Base-by-base conservation (phyloP, 1,140 invertebrate species). In the Subanguina moxae region DNA sequence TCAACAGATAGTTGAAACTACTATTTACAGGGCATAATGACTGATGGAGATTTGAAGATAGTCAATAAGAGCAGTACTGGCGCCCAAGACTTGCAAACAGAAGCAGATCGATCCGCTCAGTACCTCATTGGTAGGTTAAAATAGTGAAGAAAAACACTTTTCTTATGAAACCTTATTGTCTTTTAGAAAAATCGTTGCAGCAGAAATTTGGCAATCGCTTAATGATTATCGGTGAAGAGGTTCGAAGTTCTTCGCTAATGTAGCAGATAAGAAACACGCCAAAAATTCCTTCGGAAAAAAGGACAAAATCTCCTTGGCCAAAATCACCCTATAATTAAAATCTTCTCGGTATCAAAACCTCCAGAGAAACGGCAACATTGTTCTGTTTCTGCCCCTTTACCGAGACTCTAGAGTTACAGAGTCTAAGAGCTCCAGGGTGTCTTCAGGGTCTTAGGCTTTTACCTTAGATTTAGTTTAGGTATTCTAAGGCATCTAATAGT, bases 11-110 rank as follows among this genome's bases (percentile, higher is more conserved):
- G n/a, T 11, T 0, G 43, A 63, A 7, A 65, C 43, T 1, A 23
- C 46, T 57, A 17, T 17, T 64, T 61, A 65, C 57, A 82, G 80
- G 65, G 62, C 32, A 62, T 80, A 1, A 77, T 79, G 70, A 65
- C 52, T 19, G 59, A 59, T 61, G 78, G 77, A 1, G 78, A 80
- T 58, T 61, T 81, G 38, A 80, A 80, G 68, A 71, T 82, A 21
- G 58, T 82, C n/a, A 72, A 82, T 57, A 82, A 82, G 65, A 62
- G 67, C 11, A 11, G 38, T 9, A 67, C 45, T 15, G 73, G 91
- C 87, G 91, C 90, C n/a, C 88, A 93, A 87, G 94, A 98, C 86
- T 86, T 93, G 21, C 94, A 97, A 86, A 98, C 95, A 7, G 92
- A 96, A 86, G 95, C 94, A 3, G 95, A 98, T 83, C 86, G 94